Conservation (phyloP, 2,888 invertebrate genomes). For the Eretmocerus hayati region DNA sequence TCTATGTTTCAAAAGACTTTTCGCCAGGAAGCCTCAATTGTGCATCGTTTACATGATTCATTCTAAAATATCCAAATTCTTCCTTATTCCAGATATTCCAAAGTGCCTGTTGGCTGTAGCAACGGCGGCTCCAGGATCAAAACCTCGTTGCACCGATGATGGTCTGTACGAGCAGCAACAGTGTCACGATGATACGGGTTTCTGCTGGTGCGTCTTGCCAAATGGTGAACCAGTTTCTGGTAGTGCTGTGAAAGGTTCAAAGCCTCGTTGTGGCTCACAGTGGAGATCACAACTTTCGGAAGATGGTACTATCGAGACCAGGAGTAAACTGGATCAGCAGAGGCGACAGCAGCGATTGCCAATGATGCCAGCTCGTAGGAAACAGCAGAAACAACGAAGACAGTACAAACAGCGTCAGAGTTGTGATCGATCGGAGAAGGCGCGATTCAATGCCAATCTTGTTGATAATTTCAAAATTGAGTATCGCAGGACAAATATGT, state of each 20-base stretch:
- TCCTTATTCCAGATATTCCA: slow-evolving; percentile 47
- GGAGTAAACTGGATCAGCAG: slow-evolving; percentile 3
- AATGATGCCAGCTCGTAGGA: slow-evolving; percentile 27
- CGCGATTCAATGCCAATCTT: slow-evolving; percentile 75
- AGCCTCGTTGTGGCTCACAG: slow-evolving; percentile 59
- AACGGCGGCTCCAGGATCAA: slow-evolving; percentile 54
- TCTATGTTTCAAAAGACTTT: too few species aligned
- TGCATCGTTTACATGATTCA: too few species aligned
- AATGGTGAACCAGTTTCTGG: slow-evolving; percentile 77
- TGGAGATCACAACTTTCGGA: slow-evolving; percentile 3
- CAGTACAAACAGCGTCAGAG: slow-evolving; percentile 39
- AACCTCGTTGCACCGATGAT: slow-evolving; percentile 74
- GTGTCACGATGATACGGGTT: slow-evolving; percentile 67
- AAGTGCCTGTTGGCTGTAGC: slow-evolving; percentile 44
- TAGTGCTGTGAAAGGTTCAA: slow-evolving; percentile 65
- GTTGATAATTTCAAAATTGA: slow-evolving; percentile 81
- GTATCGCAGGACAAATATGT: slow-evolving; percentile 48
- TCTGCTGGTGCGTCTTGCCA: slow-evolving; percentile 87
- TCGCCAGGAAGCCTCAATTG: too few species aligned
- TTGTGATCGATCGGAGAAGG: slow-evolving; percentile 70
- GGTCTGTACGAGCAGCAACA: slow-evolving; percentile 81
- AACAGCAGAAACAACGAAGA: slow-evolving; percentile 34
- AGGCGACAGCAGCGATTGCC: slow-evolving; percentile 14
- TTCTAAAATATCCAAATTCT: too few species aligned
- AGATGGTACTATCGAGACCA: slow-evolving; percentile 31